A percentile compares a stretch with the other conserved stretches of the same genome.
Conservation (phyloP, 2,797 vertebrate species). For the Mormyrops attenuatus region DNA sequence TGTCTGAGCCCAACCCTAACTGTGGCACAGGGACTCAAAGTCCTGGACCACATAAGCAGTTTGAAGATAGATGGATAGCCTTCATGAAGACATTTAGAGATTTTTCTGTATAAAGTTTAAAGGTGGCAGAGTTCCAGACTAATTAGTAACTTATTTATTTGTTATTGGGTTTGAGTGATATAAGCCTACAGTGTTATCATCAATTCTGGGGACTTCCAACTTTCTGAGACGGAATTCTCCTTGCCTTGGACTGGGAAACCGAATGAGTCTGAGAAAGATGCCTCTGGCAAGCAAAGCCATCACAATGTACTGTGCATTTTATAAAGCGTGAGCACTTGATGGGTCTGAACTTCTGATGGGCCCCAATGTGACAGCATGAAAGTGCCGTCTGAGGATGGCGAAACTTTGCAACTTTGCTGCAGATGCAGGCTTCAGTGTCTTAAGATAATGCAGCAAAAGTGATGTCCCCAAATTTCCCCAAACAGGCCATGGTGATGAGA, state of each 20-base stretch:
- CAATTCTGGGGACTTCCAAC: not conserved
- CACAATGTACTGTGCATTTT: constrained; percentile 32
- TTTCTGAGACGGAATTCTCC: not conserved
- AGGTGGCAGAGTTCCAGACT: not conserved
- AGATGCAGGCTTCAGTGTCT: constrained; percentile 35
- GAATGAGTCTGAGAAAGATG: constrained; percentile 40
- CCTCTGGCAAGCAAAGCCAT: constrained; percentile 37
- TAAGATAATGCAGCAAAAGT: constrained; percentile 16
- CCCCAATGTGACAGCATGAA: constrained; percentile 68
- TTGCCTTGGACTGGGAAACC: not conserved
- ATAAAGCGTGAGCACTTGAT: constrained; percentile 64
- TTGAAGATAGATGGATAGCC: not conserved
- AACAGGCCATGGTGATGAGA: not conserved
- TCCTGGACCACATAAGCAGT: not conserved
- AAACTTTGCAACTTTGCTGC: constrained; percentile 57
- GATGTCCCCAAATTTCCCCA: not conserved
- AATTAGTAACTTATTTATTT: not conserved
- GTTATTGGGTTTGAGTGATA: not conserved
- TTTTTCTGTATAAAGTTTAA: not conserved
- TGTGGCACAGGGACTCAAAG: not conserved
- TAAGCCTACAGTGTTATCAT: not conserved
- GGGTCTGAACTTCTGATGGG: constrained; percentile 63
- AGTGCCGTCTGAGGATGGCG: constrained; percentile 62
- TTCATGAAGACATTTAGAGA: not conserved
- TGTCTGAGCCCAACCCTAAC: not conserved